These are phyloP conservation scores for Channallabes apus DNA, from an alignment of 2,797 vertebrate species.

Conservation along the genomic window DNA sequence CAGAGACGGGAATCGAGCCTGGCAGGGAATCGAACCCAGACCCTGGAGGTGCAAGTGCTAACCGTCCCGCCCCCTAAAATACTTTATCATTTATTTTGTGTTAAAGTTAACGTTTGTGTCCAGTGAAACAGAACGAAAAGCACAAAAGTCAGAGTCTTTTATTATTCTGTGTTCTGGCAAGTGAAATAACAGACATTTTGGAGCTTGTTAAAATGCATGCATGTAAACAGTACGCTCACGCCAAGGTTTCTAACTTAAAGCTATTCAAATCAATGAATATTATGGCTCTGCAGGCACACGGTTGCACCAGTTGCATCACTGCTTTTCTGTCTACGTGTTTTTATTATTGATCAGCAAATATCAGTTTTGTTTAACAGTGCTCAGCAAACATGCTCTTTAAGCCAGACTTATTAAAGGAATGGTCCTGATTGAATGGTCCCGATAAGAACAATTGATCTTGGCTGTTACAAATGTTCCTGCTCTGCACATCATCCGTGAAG, in stretches of 20 bases:
- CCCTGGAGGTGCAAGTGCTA: no score
- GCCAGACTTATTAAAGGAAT: neutral
- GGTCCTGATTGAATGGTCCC: no score
- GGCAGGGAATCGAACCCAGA: no score
- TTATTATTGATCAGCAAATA: neutral
- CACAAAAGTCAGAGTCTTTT: neutral
- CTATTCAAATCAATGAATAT: neutral
- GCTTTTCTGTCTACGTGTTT: neutral
- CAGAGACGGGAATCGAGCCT: no score
- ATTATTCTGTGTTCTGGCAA: neutral
- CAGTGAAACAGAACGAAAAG: neutral
- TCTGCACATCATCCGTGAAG: no score
- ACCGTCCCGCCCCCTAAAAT: no score
- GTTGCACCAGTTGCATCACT: neutral
- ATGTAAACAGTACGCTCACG: neutral
- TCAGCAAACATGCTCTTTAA: neutral
- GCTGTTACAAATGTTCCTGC: no score
- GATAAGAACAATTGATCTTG: no score
- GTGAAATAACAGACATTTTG: neutral
- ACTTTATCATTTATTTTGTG: no score
- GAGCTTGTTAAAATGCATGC: neutral
- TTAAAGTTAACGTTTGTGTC: neutral
- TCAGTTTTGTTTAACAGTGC: neutral
- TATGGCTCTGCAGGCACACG: neutral
- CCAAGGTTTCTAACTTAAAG: neutral